Evolutionary conservation across 2,888 invertebrate genomes (phyloP).

Genomic region (Papilio demoleus): DNA sequence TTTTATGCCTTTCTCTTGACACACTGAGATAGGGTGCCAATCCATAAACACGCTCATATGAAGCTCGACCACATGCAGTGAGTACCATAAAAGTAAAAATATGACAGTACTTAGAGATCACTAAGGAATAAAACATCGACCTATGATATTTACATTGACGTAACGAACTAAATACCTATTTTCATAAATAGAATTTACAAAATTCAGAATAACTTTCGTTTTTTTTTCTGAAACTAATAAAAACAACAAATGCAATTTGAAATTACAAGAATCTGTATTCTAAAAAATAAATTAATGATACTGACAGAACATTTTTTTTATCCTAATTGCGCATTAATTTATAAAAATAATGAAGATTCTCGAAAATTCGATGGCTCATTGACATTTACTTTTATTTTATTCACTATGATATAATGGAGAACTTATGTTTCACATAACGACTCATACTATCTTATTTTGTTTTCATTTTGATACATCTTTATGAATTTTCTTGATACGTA

Average conservation of each 20-base stretch:
- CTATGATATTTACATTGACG: conserved; percentile 12
- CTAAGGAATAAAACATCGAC: neutral
- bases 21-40: conserved; percentile 14
- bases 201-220: neutral
- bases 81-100: conserved; percentile 14
- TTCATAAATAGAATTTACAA: neutral
- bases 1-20: conserved; percentile 13
- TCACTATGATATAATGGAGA: conserved; percentile 40
- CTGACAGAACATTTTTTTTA: too few relatives aligned
- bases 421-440: neutral
- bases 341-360: too few relatives aligned
- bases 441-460: conserved; percentile 39
- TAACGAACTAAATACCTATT: conserved; percentile 1
- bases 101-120: conserved; percentile 22
- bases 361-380: too few relatives aligned
- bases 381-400: conserved; percentile 20
- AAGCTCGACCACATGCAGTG: conserved; percentile 11
- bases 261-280: neutral
- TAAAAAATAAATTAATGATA: too few relatives aligned
- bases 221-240: too few relatives aligned
- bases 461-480: conserved; percentile 55
- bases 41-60: conserved; percentile 23
- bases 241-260: too few relatives aligned
- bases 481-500: conserved; percentile 64
- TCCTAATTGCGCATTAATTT: neutral